Evolutionary conservation across 1,140 invertebrate genomes (phyloP).

Genomic region (Chionoecetes opilio): DNA sequence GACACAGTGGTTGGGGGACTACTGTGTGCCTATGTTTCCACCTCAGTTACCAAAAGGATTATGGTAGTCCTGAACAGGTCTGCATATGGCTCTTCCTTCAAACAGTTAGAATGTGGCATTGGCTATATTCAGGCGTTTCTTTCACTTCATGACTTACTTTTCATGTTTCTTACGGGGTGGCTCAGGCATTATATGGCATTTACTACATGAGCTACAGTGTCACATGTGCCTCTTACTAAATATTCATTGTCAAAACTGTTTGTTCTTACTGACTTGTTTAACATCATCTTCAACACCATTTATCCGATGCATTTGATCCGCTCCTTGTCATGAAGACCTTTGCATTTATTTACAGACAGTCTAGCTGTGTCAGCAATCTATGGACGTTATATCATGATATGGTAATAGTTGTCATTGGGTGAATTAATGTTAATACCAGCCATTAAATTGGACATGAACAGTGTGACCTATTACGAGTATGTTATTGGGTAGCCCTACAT

Average conservation of each 20-base stretch:
- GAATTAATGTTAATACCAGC: background rate
- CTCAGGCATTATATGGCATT: slow-evolving; percentile 43
- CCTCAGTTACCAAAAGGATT: background rate
- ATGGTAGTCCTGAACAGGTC: background rate
- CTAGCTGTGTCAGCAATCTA: background rate
- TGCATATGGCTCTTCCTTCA: background rate
- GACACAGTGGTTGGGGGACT: slow-evolving; percentile 72
- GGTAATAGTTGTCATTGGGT: background rate
- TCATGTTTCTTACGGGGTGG: background rate
- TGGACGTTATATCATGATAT: slow-evolving; percentile 30
- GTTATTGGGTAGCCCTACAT: no score
- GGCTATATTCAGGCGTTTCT: background rate
- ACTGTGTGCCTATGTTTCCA: slow-evolving; percentile 44
- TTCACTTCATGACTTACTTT: background rate
- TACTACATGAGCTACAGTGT: background rate
- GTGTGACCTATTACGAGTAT: background rate
- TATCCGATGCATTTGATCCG: background rate
- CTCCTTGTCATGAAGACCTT: background rate
- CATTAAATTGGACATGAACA: background rate
- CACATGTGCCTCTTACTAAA: background rate
- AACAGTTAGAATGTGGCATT: background rate
- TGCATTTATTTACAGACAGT: background rate
- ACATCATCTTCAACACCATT: background rate
- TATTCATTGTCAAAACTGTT: background rate
- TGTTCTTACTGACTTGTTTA: background rate